Conservation (phyloP, 1,140 invertebrate genomes). For the Pectinophora gossypiella region DNA sequence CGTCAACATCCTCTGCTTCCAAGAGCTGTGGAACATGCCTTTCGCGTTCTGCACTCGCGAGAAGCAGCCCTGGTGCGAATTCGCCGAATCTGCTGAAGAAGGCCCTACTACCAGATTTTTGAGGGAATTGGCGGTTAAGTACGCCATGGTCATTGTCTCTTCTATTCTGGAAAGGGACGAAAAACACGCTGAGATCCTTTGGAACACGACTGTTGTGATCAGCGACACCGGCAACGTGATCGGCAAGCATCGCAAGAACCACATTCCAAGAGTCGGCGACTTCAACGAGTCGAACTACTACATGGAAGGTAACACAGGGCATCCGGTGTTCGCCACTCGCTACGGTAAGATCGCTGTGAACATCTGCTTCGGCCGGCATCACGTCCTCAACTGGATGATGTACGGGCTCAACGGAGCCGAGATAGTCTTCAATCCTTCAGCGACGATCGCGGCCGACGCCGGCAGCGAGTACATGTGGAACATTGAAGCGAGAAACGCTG, state of each 20-base stretch:
- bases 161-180: slow-evolving; percentile 97
- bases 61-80: slow-evolving; percentile 97
- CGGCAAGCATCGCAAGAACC: slow-evolving; percentile 98
- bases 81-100: slow-evolving; percentile 93
- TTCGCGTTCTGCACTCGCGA: slow-evolving; percentile 99
- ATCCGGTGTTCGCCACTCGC: slow-evolving; percentile 93
- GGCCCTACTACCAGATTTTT: slow-evolving; percentile 93
- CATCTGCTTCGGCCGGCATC: slow-evolving; percentile 98
- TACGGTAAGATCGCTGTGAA: slow-evolving; percentile 95
- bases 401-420: slow-evolving; percentile 98
- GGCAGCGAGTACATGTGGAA: slow-evolving; percentile 97
- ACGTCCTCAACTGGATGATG: slow-evolving; percentile 98
- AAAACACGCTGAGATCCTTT: slow-evolving; percentile 90
- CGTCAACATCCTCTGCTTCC: slow-evolving; percentile 96
- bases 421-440: slow-evolving; percentile 99
- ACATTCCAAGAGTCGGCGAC: slow-evolving; percentile 97
- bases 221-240: slow-evolving; percentile 91
- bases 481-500: slow-evolving; percentile 97
- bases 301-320: slow-evolving; percentile 96
- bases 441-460: slow-evolving; percentile 83
- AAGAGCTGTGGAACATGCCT: slow-evolving; percentile 99
- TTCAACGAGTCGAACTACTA: slow-evolving; percentile 99
- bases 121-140: slow-evolving; percentile 85
- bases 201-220: slow-evolving; percentile 98
- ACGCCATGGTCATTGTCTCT: slow-evolving; percentile 97